Evolutionary conservation across 2,888 invertebrate genomes (phyloP).

Genomic region (Pristionchus mayeri): DNA sequence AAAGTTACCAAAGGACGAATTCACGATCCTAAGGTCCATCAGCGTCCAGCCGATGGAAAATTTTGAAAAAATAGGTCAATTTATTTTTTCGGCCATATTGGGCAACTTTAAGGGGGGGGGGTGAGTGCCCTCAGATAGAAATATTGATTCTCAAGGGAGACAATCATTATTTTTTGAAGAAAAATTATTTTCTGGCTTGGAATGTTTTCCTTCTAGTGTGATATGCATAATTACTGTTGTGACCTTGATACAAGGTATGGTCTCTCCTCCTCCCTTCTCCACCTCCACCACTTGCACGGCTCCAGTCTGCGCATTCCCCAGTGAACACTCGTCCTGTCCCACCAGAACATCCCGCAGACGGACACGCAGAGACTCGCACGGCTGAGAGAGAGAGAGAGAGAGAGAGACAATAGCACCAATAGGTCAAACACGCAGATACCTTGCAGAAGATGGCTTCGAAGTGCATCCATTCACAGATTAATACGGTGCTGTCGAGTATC

Average conservation of each 20-base stretch:
- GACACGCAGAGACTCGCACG: slow-evolving; percentile 63
- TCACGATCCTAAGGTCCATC: too few species aligned
- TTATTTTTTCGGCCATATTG: too few species aligned
- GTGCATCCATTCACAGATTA: slow-evolving; percentile 65
- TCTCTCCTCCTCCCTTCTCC: background rate
- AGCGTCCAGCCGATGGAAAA: too few species aligned
- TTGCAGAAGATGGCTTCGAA: slow-evolving; percentile 65
- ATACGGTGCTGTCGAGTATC: slow-evolving; percentile 56
- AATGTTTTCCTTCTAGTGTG: too few species aligned
- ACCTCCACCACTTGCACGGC: slow-evolving; percentile 21
- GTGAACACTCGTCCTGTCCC: background rate
- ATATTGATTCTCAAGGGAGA: too few species aligned
- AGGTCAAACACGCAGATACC: background rate
- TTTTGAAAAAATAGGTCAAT: too few species aligned
- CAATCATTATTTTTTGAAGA: too few species aligned
- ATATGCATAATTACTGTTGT: too few species aligned
- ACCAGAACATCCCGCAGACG: slow-evolving; percentile 52
- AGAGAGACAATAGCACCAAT: too few species aligned
- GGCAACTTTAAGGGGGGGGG: too few species aligned
- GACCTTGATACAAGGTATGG: background rate
- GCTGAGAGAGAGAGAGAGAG: slow-evolving; percentile 55
- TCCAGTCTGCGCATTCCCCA: background rate
- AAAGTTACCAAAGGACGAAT: background rate
- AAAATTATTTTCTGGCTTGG: too few species aligned
- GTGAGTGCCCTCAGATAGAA: too few species aligned